Percentiles rank a stretch among this genome's conserved stretches.
phyloP scores from a whole-genome alignment of 2,113 vertebrate species.

The Anseranas semipalmata region DNA sequence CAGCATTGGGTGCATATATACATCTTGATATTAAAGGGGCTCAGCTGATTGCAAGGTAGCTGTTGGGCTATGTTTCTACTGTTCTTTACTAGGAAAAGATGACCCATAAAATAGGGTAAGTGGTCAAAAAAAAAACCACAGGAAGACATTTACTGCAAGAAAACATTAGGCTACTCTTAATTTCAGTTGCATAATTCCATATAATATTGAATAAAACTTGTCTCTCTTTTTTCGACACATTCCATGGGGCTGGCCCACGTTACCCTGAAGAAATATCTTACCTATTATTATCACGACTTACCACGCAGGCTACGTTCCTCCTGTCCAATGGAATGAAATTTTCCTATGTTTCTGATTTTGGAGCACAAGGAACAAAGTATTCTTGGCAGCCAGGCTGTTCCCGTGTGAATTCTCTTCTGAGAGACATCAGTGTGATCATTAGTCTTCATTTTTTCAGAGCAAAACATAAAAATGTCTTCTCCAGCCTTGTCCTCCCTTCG shows the following conservation, averaged over 20 bases:
- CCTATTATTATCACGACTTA: neutral
- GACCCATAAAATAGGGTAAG: neutral
- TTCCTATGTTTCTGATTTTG: neutral
- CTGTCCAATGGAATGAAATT: neutral
- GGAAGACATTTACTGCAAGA: neutral
- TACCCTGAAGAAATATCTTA: neutral
- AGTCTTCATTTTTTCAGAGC: neutral
- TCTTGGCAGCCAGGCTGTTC: neutral
- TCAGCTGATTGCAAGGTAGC: neutral
- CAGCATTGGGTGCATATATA: neutral
- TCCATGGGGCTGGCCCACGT: neutral
- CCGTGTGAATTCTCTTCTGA: neutral
- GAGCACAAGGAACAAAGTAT: neutral
- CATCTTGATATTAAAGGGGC: neutral
- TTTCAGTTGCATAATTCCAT: neutral
- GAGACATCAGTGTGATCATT: neutral
- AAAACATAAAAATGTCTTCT: neutral
- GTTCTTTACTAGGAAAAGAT: neutral
- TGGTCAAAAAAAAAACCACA: neutral
- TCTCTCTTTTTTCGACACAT: neutral
- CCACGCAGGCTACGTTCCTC: rapidly evolving
- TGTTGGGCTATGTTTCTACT: neutral
- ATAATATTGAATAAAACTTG: neutral
- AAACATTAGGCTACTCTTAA: neutral
- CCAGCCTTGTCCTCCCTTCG: neutral